These are phyloP conservation scores for Apteryx owenii DNA, from an alignment of 2,113 vertebrate genomes.

Conservation along the genomic window DNA sequence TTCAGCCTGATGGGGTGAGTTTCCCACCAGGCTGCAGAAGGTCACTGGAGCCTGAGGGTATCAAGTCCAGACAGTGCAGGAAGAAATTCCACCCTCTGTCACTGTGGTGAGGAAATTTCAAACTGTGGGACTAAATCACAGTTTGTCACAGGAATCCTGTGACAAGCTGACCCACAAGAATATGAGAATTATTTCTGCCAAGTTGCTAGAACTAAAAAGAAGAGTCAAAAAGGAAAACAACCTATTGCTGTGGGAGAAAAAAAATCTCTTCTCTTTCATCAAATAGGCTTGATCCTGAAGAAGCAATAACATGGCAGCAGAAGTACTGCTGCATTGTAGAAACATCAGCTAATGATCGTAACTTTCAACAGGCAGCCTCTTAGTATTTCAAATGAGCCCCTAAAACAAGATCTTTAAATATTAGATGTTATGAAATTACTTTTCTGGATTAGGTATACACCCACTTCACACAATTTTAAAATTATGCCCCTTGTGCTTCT, in stretches of 20 bases:
- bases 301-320: background rate
- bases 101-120: background rate
- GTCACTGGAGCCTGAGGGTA: background rate
- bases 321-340: background rate
- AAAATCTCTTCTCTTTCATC: background rate
- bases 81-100: background rate
- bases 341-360: constrained; percentile 1
- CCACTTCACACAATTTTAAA: constrained; percentile 37
- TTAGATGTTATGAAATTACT: background rate
- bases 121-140: background rate
- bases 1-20: fast-evolving
- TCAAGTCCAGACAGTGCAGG: background rate
- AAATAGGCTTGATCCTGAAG: background rate
- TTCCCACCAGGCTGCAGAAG: background rate
- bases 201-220: background rate
- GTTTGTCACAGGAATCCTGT: background rate
- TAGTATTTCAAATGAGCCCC: background rate
- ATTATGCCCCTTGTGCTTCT: background rate
- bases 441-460: background rate
- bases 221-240: background rate
- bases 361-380: constrained; percentile 10
- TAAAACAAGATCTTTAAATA: constrained; percentile 34
- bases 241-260: background rate
- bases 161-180: background rate
- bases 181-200: background rate